Evolutionary conservation across 30 jellyfish, hydroid and myxozoan species (phyloP), one percentile per base, ranked within the genome.

Genomic region (Catostylus mosaicus): DNA sequence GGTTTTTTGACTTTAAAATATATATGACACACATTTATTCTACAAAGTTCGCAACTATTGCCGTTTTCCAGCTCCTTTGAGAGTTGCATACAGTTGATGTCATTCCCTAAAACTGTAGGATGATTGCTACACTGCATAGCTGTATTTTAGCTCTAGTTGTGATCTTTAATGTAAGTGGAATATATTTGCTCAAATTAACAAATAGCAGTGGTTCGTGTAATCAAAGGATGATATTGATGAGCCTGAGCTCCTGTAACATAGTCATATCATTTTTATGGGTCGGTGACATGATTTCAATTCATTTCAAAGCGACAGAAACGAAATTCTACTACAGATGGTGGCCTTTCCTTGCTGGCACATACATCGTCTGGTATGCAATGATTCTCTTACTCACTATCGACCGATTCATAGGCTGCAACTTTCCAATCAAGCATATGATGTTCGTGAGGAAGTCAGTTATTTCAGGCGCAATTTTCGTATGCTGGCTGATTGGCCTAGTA

Each of bases 341-440:
- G 85, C 31, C 62, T 12, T 35, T 74, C 10, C 34, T 32, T 16
- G 74, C 85, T 34, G 75, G 85, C 7, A 37, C 31, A 19, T 74
- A 74, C 57, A 0, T 74, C 14, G 74, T 38, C 1, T 74, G 85
- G 85, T 74, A 74, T 51, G n/a, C 51, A 20, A 74, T 50, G 64
- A 74, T 74, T 9, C 23, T 48, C 14, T n/a, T 74, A 34, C 50
- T 74, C 20, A 74, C 85, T 24, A 6, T 52, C 19, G 85, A 74
- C 31, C 85, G 85, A 61, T 74, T 74, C 71, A 54, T 74, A 0
- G 75, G 85, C 62, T 74, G 85, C 73, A 52, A 74, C 22, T 74
- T 74, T 23, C 74, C 85, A 1, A 48, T 74, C 38, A 74, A 51
- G 34, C 85, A 74, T 40, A 74, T 30, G 31, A 23, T 74, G n/a